Base-by-base conservation (phyloP, 2,888 invertebrate species). In the Polydrusus pterygomalis region DNA sequence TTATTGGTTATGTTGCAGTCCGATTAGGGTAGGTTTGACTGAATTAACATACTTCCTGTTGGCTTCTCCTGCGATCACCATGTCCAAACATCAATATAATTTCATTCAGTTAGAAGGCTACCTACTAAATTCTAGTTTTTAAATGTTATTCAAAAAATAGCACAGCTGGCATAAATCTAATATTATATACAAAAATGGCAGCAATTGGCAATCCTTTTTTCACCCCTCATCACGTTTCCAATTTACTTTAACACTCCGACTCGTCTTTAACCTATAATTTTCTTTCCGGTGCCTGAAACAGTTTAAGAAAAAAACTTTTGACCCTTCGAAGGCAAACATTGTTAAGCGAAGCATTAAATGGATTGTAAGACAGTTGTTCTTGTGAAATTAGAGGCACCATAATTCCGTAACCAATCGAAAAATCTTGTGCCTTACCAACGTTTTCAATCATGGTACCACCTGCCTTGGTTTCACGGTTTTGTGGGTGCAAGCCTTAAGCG, bases 341-440 rank as follows among this genome's bases (percentile, higher is more conserved):
- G 71, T 54, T 71, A 63, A 54, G 30, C 56, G 54, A 54, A 63
- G 54, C 71, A 71, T 34, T 43, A 71, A 71, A 71, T 71, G 40
- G 71, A 25, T 54, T 54, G 47, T 25, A 25, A 65, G 65, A 73
- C 72, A 58, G 72, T 67, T 73, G 72, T 56, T 43, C 45, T 17
- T 67, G 1, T 58, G 49, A 38, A 62, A 62, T 74, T 68, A 74
- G 67, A 68, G 62, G 45, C 25, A 47, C 45, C 72, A 73, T 11
- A 43, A 43, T 43, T 25, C 60, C 73, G 73, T 68, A 63, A 68
- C 73, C 47, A 74, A 74, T 68, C 62, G 62, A 74, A 71, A 63
- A 74, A 74, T 74, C 73, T 70, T 74, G 75, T 75, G 75, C 75
- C 43, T 70, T 75, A 75, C 75, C 75, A 70, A 51, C 63, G 63